Conservation (phyloP, 2,797 vertebrate species). For the Sphaeramia orbicularis region DNA sequence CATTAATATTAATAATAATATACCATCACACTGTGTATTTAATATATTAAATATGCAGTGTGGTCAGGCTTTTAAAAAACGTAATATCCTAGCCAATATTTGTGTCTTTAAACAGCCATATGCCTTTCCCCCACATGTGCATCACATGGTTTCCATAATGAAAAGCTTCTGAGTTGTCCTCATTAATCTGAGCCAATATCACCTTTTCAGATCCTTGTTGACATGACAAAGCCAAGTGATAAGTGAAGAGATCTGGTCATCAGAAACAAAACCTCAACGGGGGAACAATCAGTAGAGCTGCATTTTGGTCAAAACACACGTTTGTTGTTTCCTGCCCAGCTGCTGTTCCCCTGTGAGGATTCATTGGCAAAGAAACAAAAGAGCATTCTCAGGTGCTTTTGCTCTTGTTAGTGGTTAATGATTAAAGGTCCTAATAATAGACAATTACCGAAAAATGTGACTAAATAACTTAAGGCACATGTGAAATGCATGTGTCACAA, state of each 20-base stretch:
- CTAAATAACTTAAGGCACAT: constrained; percentile 35
- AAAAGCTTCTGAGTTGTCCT: neutral
- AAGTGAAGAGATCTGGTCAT: constrained; percentile 44
- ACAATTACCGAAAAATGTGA: constrained; percentile 60
- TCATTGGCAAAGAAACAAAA: constrained; percentile 59
- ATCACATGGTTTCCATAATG: constrained; percentile 37
- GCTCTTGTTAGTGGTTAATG: constrained; percentile 45
- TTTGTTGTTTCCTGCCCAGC: constrained; percentile 67
- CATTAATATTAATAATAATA: too few species aligned
- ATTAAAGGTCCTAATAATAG: constrained; percentile 63
- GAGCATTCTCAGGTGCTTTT: constrained; percentile 73
- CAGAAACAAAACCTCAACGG: constrained; percentile 22
- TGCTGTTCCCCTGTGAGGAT: constrained; percentile 47
- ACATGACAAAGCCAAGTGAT: constrained; percentile 25
- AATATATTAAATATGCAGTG: neutral
- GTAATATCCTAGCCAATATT: constrained; percentile 2
- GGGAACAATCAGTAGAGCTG: constrained; percentile 34
- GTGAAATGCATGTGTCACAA: constrained; percentile 59
- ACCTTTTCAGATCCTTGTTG: neutral
- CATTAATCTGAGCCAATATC: constrained; percentile 18
- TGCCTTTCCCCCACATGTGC: neutral
- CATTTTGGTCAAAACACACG: constrained; percentile 37
- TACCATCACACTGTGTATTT: neutral
- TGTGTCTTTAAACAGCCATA: constrained; percentile 2
- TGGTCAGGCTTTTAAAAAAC: neutral